A percentile compares a stretch with the other conserved stretches of the same genome.
phyloP scores from a whole-genome alignment of 1,140 invertebrate genomes.

The Cephus cinctus region DNA sequence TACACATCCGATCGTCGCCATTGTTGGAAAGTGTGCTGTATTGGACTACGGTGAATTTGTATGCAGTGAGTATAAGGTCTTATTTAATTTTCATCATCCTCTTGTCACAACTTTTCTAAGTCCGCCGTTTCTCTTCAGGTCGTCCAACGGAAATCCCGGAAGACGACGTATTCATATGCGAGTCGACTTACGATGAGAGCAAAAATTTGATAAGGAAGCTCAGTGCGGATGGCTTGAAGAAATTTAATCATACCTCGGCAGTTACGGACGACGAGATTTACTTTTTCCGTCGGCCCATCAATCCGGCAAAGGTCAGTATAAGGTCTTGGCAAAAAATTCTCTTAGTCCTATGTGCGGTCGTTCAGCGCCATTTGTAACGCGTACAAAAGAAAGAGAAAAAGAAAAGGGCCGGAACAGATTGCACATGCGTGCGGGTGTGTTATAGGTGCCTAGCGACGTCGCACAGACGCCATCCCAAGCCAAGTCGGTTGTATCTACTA shows the following conservation, averaged over 20 bases:
- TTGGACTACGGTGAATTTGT: conserved; percentile 90
- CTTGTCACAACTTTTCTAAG: neutral
- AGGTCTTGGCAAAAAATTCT: too few species aligned
- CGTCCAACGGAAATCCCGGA: conserved; percentile 93
- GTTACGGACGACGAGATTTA: conserved; percentile 94
- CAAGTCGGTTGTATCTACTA: conserved; percentile 48
- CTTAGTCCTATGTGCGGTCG: neutral
- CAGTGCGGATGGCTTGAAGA: conserved; percentile 72
- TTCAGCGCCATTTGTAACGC: neutral
- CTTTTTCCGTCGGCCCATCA: conserved; percentile 77
- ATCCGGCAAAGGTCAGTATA: conserved; percentile 68
- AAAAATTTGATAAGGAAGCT: conserved; percentile 79
- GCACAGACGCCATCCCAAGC: conserved; percentile 52
- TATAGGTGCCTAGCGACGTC: conserved; percentile 55
- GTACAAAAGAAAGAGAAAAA: neutral
- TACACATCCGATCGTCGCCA: conserved; percentile 84
- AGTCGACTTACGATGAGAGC: conserved; percentile 89
- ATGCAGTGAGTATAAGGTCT: conserved; percentile 67
- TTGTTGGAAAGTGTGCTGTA: conserved; percentile 89
- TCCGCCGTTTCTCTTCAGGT: conserved; percentile 57
- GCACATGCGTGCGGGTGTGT: conserved; percentile 40
- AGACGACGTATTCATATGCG: conserved; percentile 90
- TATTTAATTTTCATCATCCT: neutral
- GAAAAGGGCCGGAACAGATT: too few species aligned
- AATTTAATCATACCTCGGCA: conserved; percentile 76